Evolutionary conservation across 2,888 invertebrate genomes (phyloP).

Genomic region (Brachynemurus nebulosus): DNA sequence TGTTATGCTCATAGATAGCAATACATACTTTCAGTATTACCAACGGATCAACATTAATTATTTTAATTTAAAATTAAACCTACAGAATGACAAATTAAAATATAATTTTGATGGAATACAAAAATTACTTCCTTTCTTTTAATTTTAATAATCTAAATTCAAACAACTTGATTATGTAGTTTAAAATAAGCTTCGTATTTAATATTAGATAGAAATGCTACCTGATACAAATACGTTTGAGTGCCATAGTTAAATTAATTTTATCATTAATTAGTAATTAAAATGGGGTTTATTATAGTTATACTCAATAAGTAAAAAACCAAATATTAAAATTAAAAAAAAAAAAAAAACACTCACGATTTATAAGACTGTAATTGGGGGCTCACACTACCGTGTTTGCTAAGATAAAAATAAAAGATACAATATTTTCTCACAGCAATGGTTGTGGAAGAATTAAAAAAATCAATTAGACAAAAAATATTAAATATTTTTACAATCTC

Average conservation of each 20-base stretch:
- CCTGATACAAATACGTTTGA: background rate
- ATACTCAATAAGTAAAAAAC: background rate
- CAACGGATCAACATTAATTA: too few species aligned
- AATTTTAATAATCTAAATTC: too few species aligned
- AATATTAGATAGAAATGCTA: background rate
- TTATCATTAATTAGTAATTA: background rate
- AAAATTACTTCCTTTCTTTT: too few species aligned
- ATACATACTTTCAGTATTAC: too few species aligned
- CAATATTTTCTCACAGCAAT: background rate
- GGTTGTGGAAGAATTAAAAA: background rate
- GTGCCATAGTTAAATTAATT: background rate
- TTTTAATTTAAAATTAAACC: too few species aligned
- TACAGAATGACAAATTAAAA: too few species aligned
- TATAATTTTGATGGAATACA: too few species aligned
- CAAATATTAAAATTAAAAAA: background rate
- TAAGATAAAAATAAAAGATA: background rate
- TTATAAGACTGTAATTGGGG: constrained; percentile 5
- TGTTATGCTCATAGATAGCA: too few species aligned
- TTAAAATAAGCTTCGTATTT: too few species aligned
- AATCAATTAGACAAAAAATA: too few species aligned
- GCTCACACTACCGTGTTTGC: background rate
- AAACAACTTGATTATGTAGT: background rate
- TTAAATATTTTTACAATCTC: too few species aligned
- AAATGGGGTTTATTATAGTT: background rate
- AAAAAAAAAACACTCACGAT: background rate